Evolutionary conservation across 2,113 vertebrate species (phyloP).

Genomic region (Scytalopus superciliaris): DNA sequence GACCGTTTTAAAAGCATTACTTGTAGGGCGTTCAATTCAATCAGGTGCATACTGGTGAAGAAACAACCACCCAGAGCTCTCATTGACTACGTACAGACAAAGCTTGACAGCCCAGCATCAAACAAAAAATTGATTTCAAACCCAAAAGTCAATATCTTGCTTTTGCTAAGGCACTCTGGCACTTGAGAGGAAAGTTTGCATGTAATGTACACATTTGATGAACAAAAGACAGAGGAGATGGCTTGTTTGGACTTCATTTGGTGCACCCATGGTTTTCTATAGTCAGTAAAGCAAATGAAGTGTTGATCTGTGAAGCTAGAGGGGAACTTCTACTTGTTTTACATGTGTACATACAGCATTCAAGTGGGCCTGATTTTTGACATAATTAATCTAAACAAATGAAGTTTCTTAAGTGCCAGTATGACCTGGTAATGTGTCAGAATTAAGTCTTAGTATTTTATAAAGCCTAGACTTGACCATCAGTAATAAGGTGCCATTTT

Average conservation of each 20-base stretch:
- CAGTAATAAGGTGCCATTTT: background rate
- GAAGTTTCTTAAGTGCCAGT: background rate
- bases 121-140: slow-evolving; percentile 53
- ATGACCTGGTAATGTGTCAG: background rate
- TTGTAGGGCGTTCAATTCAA: background rate
- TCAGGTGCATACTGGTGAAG: background rate
- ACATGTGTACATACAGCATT: background rate
- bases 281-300: background rate
- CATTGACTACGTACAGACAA: background rate
- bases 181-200: slow-evolving; percentile 38
- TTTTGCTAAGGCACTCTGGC: slow-evolving; percentile 48
- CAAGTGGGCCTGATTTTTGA: background rate
- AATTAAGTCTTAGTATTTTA: background rate
- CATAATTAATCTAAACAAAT: background rate
- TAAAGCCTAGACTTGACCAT: background rate
- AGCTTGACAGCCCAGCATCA: slow-evolving; percentile 40
- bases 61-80: slow-evolving; percentile 14
- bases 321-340: background rate
- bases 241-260: background rate
- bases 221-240: background rate
- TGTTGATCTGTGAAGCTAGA: background rate
- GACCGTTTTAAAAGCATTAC: slow-evolving; percentile 27
- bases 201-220: slow-evolving; percentile 28
- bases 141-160: slow-evolving; percentile 59
- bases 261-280: background rate